Conservation (phyloP, 2,113 vertebrate genomes). For the Sylvietta virens region DNA sequence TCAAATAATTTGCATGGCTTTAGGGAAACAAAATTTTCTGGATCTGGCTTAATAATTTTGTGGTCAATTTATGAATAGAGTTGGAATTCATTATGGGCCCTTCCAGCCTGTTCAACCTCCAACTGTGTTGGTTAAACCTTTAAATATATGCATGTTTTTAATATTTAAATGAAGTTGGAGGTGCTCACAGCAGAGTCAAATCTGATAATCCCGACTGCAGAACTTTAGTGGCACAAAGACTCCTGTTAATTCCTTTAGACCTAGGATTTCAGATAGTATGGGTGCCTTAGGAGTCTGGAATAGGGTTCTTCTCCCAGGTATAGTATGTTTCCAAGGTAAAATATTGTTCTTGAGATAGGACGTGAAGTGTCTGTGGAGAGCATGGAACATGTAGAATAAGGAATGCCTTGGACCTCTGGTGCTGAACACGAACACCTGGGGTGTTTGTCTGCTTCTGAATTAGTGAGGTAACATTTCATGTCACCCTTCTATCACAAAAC, state of each 20-base stretch:
- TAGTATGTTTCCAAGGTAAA: conserved; percentile 1
- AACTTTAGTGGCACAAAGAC: background rate
- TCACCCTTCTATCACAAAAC: background rate
- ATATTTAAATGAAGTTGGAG: background rate
- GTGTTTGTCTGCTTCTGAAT: background rate
- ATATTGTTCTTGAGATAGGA: background rate
- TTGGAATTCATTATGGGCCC: background rate
- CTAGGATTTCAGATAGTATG: background rate
- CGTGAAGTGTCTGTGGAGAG: background rate
- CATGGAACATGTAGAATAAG: background rate
- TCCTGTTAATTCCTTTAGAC: background rate
- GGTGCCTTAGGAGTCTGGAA: background rate
- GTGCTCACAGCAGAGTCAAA: background rate
- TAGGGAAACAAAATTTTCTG: background rate
- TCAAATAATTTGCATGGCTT: background rate
- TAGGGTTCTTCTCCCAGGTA: background rate
- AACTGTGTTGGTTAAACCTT: background rate
- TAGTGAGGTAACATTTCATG: background rate
- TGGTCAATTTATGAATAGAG: background rate
- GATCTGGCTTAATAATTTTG: background rate
- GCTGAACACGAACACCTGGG: background rate
- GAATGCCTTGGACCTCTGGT: background rate
- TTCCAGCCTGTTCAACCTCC: background rate
- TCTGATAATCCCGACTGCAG: background rate
- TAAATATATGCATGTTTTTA: background rate